Base-by-base conservation (phyloP, 2,113 vertebrate species). In the Phrynosoma blainvillii region DNA sequence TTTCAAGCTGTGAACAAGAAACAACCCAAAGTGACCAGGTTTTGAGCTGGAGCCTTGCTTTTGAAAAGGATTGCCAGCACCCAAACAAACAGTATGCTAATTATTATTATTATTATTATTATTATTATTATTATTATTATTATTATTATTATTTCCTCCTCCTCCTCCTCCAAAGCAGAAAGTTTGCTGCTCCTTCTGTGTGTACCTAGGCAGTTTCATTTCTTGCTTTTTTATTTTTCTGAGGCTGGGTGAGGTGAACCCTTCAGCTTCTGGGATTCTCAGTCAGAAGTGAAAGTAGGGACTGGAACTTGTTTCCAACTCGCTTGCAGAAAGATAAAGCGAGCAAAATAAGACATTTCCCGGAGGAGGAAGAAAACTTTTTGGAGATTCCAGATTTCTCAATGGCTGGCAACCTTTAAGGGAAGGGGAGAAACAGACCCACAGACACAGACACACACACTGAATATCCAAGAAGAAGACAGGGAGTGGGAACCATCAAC, bases 251-350 rank as follows among this genome's bases (percentile, higher is more conserved):
- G 95, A 96, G 96, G 95, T 94, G 23, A 96, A 93, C 96, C 97
- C 96, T 95, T 97, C 95, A 94, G 92, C 93, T 97, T 97, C 95
- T 97, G 96, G 95, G 94, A 96, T 96, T 93, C 93, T 95, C 96
- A 96, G 96, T 96, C 97, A 97, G 97, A 97, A 97, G 96, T 97
- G 97, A 97, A 97, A 97, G 97, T 97, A 96, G 88, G 95, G 95
- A 92, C 91, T 96, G 95, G 96, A 96, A 96, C 95, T 96, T 68
- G 73, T 54, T 78, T 95, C 82, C 90, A 94, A 96, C 95, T 96
- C 95, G 90, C 95, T 97, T 95, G 95, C 87, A 92, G 12, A n/a
- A 23, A 54, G 40, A 81, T 11, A 81, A 68, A 36, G 16, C 16
- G 94, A 68, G 54, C 23, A 52, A 54, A 81, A 78, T 8, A 13